phyloP scores from a whole-genome alignment of 1,140 invertebrate species.

The Drosophila biarmipes region DNA sequence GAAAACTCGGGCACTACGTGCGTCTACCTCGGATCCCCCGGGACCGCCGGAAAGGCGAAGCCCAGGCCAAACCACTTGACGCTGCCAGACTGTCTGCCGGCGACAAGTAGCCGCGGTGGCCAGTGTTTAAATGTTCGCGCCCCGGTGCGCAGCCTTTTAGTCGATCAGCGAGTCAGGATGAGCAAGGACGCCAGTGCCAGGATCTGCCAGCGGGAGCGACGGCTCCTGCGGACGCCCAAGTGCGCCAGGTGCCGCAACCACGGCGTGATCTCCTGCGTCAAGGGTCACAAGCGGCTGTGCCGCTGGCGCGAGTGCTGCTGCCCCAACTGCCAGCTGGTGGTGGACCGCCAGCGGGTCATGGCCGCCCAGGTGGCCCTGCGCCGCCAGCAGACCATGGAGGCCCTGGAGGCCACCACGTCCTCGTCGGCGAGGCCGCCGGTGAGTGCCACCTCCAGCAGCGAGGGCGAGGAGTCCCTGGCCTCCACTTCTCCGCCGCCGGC shows the following conservation, averaged over 20 bases:
- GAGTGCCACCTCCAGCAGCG: slow-evolving; percentile 16
- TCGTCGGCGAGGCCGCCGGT: not conserved
- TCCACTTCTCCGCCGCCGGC: slow-evolving; percentile 34
- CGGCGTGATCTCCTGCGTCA: slow-evolving; percentile 94
- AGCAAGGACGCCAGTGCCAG: slow-evolving; percentile 21
- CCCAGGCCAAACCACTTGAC: slow-evolving; percentile 62
- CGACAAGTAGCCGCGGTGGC: slow-evolving; percentile 45
- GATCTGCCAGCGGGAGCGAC: slow-evolving; percentile 55
- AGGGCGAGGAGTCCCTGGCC: slow-evolving; percentile 45
- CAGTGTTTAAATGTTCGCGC: slow-evolving; percentile 44
- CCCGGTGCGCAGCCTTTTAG: slow-evolving; percentile 55
- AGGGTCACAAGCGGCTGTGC: slow-evolving; percentile 93
- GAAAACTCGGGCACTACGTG: not conserved
- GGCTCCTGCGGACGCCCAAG: slow-evolving; percentile 90
- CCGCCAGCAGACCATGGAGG: slow-evolving; percentile 87
- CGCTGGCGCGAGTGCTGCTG: slow-evolving; percentile 93
- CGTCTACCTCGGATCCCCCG: slow-evolving; percentile 1
- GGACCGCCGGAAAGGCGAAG: not conserved
- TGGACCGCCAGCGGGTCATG: slow-evolving; percentile 95
- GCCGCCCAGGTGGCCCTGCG: slow-evolving; percentile 92
- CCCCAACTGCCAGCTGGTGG: slow-evolving; percentile 93
- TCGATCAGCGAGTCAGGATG: slow-evolving; percentile 38
- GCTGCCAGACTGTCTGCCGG: slow-evolving; percentile 62
- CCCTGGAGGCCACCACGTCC: slow-evolving; percentile 52
- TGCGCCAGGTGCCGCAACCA: slow-evolving; percentile 95